Base-by-base conservation (phyloP, 2,888 invertebrate species). In the Microchrysa polita region DNA sequence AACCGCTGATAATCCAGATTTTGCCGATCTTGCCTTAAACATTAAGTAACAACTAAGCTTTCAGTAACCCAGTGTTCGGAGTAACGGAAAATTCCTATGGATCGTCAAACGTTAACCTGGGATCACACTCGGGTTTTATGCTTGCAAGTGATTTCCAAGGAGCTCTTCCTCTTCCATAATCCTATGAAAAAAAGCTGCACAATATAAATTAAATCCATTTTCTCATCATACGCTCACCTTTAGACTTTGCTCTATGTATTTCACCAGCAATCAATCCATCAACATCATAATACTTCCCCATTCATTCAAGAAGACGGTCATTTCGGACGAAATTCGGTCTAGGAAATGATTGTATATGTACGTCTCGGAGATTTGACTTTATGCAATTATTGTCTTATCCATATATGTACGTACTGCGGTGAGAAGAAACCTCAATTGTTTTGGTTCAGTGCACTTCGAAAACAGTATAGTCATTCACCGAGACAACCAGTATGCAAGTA, bases 301-400 rank as follows among this genome's bases (percentile, higher is more conserved):
- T n/a, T 48, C 48, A n/a, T n/a, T 48, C 16, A 48, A 4, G 16
- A 18, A 34, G 27, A 34, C 27, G 55, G 55, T 55, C 55, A 55
- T 20, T 55, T 18, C 18, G n/a, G 18, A 55, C 55, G 55, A 55
- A 55, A 57, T 63, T 72, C 52, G 61, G 52, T 59, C 23, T 44
- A 22, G 59, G 48, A n/a, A 48, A n/a, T 48, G 12, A 48, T 12
- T n/a, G 48, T 48, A 48, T n/a, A 34, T n/a, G 27, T 34, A 34
- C 27, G 27, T 34, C 27, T 34, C 27, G 27, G 48, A 48, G 16
- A n/a, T 48, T 48, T 48, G 48, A 12, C 12, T 48, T 48, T 48
- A 48, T 48, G 48, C 48, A 48, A 48, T n/a, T 48, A 12, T 48
- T 48, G 12, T n/a, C n/a, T n/a, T n/a, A n/a, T n/a, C n/a, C n/a